Base-by-base conservation (phyloP, 2,797 vertebrate genomes). In the Alauda arvensis region DNA sequence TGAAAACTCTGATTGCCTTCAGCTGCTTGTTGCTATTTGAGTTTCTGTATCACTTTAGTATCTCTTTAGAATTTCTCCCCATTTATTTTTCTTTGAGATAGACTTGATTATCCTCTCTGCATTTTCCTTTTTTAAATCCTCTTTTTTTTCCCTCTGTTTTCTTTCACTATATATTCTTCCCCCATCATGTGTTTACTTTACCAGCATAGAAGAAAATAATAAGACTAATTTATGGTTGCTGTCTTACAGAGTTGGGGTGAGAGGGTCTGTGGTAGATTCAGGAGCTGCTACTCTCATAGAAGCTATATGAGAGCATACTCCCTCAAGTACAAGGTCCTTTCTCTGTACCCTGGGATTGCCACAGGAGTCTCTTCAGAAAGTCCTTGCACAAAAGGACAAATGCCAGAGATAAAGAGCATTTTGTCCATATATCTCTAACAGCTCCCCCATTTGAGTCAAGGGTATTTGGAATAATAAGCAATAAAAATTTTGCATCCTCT, bases 171-270 rank as follows among this genome's bases (percentile, higher is more conserved):
- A 25, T 65, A 28, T 63, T 78, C 29, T 56, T 61, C 12, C 3
- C 5, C 3, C 7, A 26, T 37, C 10, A 4, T 15, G 16, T 1
- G 0, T 72, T 72, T 76, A 7, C 11, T 85, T 74, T 71, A 7
- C 16, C 48, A 82, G 23, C 14, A 60, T 7, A 56, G 31, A 49
- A 19, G 3, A 83, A 56, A 69, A 3, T 15, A 31, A 19, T 26
- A 18, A 57, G 8, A n/a, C 12, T 80, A 15, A 28, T 80, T 60
- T 56, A 43, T 7, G 15, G 18, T 12, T 56, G 4, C 40, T 33
- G 17, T 5, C 0, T 55, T 63, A 31, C 0, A 28, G 12, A 49
- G 17, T 1, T 55, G 13, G 10, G 2, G 3, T 76, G 21, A 74
- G 34, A 77, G 4, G 4, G 1, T 42, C n/a, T 53, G 0, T 19